phyloP scores from a whole-genome alignment of 2,113 vertebrate species.

The Brachyhypopomus gauderio region DNA sequence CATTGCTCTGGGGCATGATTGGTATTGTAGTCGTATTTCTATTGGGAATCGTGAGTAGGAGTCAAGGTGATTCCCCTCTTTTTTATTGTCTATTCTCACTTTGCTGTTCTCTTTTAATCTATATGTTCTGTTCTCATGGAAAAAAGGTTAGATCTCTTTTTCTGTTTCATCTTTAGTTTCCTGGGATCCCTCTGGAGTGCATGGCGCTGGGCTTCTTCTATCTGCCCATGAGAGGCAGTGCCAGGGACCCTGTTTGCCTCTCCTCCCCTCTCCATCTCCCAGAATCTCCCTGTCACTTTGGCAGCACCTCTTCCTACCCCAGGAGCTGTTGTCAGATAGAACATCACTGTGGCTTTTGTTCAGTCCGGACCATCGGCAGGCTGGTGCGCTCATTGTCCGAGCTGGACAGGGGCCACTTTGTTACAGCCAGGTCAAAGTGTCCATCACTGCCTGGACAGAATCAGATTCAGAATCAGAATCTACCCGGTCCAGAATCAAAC shows the following conservation, averaged over 20 bases:
- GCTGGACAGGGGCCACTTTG: constrained; percentile 36
- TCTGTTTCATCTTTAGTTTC: constrained; percentile 72
- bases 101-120: constrained; percentile 70
- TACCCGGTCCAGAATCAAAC: no score
- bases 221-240: constrained; percentile 68
- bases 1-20: constrained; percentile 38
- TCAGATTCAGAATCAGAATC: no score
- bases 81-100: constrained; percentile 60
- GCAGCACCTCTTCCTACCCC: constrained; percentile 66
- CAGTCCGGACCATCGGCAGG: constrained; percentile 64
- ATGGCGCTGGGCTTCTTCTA: constrained; percentile 59
- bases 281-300: constrained; percentile 75
- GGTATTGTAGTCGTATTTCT: constrained; percentile 23
- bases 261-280: constrained; percentile 61
- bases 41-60: constrained; percentile 52
- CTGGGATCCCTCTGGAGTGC: constrained; percentile 63
- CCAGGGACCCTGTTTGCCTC: constrained; percentile 69
- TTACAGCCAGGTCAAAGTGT: not conserved
- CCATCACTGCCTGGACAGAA: no score
- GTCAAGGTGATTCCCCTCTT: constrained; percentile 59
- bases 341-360: constrained; percentile 74
- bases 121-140: constrained; percentile 60
- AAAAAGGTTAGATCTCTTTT: constrained; percentile 71
- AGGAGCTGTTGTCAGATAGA: constrained; percentile 72
- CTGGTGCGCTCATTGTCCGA: constrained; percentile 48